Evolutionary conservation across 2,113 vertebrate species (phyloP), one percentile per base, ranked within the genome.

Genomic region (Odontesthes bonariensis): DNA sequence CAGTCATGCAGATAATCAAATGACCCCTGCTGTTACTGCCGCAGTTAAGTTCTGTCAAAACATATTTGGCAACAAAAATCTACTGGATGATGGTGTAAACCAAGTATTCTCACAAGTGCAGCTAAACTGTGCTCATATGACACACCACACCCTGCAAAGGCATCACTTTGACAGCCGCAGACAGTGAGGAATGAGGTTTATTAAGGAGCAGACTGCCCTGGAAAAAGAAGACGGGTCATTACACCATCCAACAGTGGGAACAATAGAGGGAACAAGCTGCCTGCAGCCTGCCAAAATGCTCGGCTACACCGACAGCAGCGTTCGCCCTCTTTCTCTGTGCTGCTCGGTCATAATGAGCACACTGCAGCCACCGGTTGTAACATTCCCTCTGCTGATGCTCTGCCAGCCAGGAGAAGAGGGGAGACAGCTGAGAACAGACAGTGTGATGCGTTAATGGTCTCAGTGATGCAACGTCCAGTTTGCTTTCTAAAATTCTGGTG

Each of bases 201-300:
- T 83, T 77, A 82, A 60, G 59, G 65, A 70, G 72, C 60, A 64
- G 86, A 75, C 73, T 73, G 79, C 86, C 73, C 46, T 27, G 68
- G 84, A 84, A 72, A 83, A 70, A 82, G 81, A 86, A 86, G 90
- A 92, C 47, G 62, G 79, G 90, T 91, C 71, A 71, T 83, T 88
- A 88, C 84, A 82, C 12, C 65, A 46, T 86, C 60, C 66, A 54
- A 19, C 65, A 27, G 32, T 22, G 56, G 72, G 64, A 83, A 85
- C 81, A 88, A 89, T 77, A 49, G 70, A 61, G 65, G 55, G 64
- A 81, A 88, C 84, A 84, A 75, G 68, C 71, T 66, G 79, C 78
- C 49, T 73, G 59, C 73, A 57, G 74, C 57, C 75, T 86, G 84
- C 72, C 79, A 84, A 72, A 79, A 71, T 52, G 40, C 70, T 52